A percentile compares a stretch with the other conserved stretches of the same genome.
phyloP scores from a whole-genome alignment of 37 sponge, comb jelly and placozoan species.

The Eunapius fragilis region DNA sequence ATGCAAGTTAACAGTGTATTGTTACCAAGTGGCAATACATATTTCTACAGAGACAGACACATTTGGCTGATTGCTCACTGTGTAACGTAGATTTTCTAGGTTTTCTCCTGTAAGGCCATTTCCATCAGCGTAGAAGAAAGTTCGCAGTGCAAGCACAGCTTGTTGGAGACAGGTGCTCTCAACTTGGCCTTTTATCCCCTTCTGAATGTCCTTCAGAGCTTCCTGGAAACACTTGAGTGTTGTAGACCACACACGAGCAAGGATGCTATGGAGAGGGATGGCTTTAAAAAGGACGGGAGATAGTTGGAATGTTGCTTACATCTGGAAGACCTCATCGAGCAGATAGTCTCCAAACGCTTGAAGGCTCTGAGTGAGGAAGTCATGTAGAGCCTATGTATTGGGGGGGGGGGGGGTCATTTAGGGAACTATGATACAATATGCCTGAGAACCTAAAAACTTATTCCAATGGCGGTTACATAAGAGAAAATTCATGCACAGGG shows the following conservation, averaged over 20 bases:
- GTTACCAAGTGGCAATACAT: too few relatives aligned
- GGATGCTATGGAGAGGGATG: slow-evolving; percentile 6
- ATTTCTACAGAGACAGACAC: neutral
- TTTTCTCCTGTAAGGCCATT: slow-evolving; percentile 28
- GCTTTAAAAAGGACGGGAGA: neutral
- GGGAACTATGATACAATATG: too few relatives aligned
- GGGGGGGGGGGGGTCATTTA: neutral
- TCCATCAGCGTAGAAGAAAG: slow-evolving; percentile 60
- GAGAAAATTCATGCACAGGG: too few relatives aligned
- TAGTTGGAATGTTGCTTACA: slow-evolving; percentile 15
- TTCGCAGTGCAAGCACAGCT: neutral
- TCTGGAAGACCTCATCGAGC: slow-evolving; percentile 22
- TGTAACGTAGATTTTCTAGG: slow-evolving; percentile 26
- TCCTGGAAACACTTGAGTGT: neutral
- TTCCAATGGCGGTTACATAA: too few relatives aligned
- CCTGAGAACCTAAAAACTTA: too few relatives aligned
- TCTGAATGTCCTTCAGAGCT: neutral
- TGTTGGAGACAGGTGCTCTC: neutral
- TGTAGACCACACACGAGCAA: slow-evolving; percentile 30
- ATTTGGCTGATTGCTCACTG: neutral
- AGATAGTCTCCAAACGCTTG: slow-evolving; percentile 25
- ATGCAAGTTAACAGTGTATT: too few relatives aligned
- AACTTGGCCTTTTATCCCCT: neutral
- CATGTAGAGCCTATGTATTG: slow-evolving; percentile 7
- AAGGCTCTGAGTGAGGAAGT: slow-evolving; percentile 37